Percentiles rank a stretch among this genome's conserved stretches.
These are phyloP conservation scores for Proisotoma minuta DNA, from an alignment of 2,888 invertebrate genomes.

Conservation along the genomic window DNA sequence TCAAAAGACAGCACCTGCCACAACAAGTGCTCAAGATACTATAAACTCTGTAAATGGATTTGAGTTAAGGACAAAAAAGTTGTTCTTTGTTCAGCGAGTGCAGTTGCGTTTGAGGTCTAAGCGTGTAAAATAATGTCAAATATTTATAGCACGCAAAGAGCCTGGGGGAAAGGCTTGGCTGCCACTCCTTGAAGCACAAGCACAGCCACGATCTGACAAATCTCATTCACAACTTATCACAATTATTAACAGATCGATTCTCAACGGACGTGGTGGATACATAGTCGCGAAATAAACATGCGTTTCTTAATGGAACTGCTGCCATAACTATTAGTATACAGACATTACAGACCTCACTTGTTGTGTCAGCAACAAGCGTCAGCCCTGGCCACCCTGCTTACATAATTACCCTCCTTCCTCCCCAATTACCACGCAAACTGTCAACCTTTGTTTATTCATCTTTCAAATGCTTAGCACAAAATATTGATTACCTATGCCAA, in stretches of 20 bases:
- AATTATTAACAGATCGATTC: constrained; percentile 3
- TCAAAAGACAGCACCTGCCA: background rate
- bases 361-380: background rate
- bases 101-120: background rate
- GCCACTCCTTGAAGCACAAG: background rate
- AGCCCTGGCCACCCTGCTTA: background rate
- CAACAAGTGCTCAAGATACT: background rate
- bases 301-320: too few species aligned
- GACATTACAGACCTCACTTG: constrained; percentile 10
- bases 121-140: background rate
- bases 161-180: constrained; percentile 30
- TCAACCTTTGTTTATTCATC: background rate
- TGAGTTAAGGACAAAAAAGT: background rate
- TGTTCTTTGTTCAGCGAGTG: background rate
- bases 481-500: background rate
- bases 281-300: background rate
- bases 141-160: background rate
- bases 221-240: background rate
- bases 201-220: background rate
- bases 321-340: too few species aligned
- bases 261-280: constrained; percentile 14
- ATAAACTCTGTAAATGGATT: background rate
- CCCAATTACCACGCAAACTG: too few species aligned
- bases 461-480: background rate
- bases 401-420: background rate